A percentile compares a stretch with the other conserved stretches of the same genome.
Evolutionary conservation across 2,888 invertebrate species (phyloP).

Genomic region (Escarpia spicata): DNA sequence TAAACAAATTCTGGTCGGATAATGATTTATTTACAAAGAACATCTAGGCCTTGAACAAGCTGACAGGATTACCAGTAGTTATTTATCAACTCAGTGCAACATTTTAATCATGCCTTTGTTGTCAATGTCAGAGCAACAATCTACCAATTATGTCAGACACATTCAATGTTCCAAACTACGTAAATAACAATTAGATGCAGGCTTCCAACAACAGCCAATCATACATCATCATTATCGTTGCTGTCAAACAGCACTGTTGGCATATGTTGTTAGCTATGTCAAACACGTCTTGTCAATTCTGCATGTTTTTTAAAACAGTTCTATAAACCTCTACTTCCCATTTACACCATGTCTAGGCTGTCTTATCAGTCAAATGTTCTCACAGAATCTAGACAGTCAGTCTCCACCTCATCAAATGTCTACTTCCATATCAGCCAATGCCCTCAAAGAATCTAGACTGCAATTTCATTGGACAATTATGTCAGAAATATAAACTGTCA

Average conservation of each 20-base stretch:
- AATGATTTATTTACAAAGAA: background rate
- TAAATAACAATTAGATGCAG: background rate
- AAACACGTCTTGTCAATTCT: background rate
- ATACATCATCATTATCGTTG: background rate
- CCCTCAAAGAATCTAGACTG: background rate
- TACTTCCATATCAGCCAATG: background rate
- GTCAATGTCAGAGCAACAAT: background rate
- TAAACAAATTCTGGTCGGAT: background rate
- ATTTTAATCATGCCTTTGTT: background rate
- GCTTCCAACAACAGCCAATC: background rate
- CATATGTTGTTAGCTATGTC: background rate
- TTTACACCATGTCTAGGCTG: background rate
- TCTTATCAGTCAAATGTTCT: background rate
- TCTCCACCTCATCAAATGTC: too few relatives aligned
- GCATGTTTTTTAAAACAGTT: background rate
- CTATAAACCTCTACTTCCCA: background rate
- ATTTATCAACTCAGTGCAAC: background rate
- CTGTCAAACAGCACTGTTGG: background rate
- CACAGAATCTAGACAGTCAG: too few relatives aligned
- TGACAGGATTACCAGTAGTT: background rate
- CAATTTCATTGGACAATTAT: background rate
- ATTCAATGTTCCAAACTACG: background rate
- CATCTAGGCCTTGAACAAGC: background rate
- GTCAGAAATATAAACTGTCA: background rate
- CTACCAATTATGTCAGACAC: background rate